Evolutionary conservation across 2,888 invertebrate genomes (phyloP).

Genomic region (Megaustenia siamemsis): DNA sequence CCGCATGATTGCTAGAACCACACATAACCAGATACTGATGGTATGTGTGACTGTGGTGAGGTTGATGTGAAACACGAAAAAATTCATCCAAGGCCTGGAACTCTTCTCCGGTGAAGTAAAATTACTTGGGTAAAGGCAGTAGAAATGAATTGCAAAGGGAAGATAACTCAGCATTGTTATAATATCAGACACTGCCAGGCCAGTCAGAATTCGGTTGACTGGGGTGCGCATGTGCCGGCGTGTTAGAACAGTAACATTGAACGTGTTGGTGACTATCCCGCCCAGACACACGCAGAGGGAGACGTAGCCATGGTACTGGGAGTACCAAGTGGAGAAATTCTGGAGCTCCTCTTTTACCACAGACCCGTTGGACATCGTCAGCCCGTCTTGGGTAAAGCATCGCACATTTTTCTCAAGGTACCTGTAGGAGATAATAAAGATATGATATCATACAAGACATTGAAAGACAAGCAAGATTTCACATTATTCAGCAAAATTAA

Average conservation of each 20-base stretch:
- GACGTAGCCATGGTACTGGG: slow-evolving; percentile 88
- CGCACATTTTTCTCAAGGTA: slow-evolving; percentile 65
- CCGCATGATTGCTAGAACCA: slow-evolving; percentile 93
- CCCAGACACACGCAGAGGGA: slow-evolving; percentile 92
- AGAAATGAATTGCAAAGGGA: slow-evolving; percentile 89
- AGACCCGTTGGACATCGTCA: slow-evolving; percentile 60
- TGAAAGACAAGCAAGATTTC: no score
- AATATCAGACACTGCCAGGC: slow-evolving; percentile 91
- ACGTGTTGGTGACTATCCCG: slow-evolving; percentile 93
- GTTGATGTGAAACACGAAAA: slow-evolving; percentile 88
- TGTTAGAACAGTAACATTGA: slow-evolving; percentile 92
- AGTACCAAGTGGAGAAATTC: slow-evolving; percentile 68
- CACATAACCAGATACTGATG: slow-evolving; percentile 94
- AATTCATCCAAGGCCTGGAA: slow-evolving; percentile 79
- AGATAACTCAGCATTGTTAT: slow-evolving; percentile 93
- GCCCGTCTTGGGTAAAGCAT: slow-evolving; percentile 54
- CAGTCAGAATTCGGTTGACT: slow-evolving; percentile 92
- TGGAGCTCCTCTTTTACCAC: slow-evolving; percentile 58
- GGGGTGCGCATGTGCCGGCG: slow-evolving; percentile 92
- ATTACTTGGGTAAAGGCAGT: slow-evolving; percentile 68
- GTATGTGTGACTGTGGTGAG: slow-evolving; percentile 93
- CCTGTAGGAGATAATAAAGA: slow-evolving; percentile 51
- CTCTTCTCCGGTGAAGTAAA: slow-evolving; percentile 67
- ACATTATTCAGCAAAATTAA: no score
- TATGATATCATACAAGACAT: no score